Conservation (phyloP, 2,888 invertebrate species). For the Tyria jacobaeae region DNA sequence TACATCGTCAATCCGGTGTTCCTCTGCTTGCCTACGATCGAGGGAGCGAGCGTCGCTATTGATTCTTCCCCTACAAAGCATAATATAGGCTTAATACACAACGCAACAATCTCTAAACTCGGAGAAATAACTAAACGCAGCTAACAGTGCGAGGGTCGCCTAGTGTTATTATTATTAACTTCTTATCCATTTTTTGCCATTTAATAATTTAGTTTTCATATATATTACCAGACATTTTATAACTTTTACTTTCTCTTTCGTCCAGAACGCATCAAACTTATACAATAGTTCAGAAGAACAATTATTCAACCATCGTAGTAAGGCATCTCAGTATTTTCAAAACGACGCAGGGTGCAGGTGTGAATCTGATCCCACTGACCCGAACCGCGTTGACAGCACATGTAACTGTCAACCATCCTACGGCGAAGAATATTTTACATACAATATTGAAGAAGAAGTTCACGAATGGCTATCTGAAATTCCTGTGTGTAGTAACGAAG, state of each 20-base stretch:
- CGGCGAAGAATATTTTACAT: slow-evolving; percentile 1
- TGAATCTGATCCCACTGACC: background rate
- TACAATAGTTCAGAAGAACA: background rate
- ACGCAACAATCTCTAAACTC: no score
- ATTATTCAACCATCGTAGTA: background rate
- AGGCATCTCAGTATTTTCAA: slow-evolving; percentile 10
- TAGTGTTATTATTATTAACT: no score
- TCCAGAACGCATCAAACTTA: background rate
- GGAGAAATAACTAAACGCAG: no score
- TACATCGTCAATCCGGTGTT: no score
- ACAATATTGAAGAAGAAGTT: slow-evolving; percentile 10
- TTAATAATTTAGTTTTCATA: no score
- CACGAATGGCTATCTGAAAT: slow-evolving; percentile 10
- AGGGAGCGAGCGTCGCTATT: no score
- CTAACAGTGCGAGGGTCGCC: no score
- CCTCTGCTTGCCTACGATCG: no score
- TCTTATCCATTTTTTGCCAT: background rate
- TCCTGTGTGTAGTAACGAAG: slow-evolving; percentile 8
- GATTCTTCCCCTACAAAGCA: no score
- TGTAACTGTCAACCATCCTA: background rate
- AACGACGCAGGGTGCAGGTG: slow-evolving; percentile 6
- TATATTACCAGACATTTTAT: background rate
- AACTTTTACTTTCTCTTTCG: background rate
- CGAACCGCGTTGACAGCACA: background rate
- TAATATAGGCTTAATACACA: no score